Percentiles rank a stretch among this genome's conserved stretches.
phyloP scores from a whole-genome alignment of 2,113 vertebrate species.

The Gymnorhina tibicen region DNA sequence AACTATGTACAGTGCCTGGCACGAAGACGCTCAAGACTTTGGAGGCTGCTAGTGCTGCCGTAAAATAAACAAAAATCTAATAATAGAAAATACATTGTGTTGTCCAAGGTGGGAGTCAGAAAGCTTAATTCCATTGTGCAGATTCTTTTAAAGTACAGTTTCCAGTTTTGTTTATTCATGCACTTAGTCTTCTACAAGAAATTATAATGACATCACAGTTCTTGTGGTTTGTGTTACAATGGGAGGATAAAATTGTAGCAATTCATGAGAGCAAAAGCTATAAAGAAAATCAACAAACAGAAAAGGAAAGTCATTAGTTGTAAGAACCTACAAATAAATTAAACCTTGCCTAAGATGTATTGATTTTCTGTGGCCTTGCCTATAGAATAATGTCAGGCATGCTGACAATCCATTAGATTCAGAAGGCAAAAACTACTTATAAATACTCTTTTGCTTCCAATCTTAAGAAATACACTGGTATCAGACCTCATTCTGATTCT shows the following conservation, averaged over 20 bases:
- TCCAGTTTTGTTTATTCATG: background rate
- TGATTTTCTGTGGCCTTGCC: constrained; percentile 76
- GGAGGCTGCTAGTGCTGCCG: background rate
- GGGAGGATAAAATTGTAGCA: constrained; percentile 48
- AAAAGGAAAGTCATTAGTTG: constrained; percentile 76
- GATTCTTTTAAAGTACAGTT: background rate
- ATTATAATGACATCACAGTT: constrained; percentile 15
- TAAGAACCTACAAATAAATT: constrained; percentile 80
- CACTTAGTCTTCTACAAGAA: background rate
- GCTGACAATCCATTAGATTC: constrained; percentile 74
- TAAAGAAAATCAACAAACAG: constrained; percentile 69
- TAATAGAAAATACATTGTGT: background rate
- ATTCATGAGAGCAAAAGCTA: constrained; percentile 61
- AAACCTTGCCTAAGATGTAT: constrained; percentile 80
- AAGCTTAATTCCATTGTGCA: background rate
- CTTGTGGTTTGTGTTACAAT: constrained; percentile 33
- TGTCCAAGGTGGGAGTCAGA: background rate
- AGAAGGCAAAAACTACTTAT: constrained; percentile 72
- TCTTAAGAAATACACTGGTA: constrained; percentile 47
- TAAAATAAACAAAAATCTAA: background rate
- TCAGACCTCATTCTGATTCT: constrained; percentile 25
- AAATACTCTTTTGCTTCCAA: constrained; percentile 57
- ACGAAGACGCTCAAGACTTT: background rate
- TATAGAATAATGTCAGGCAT: constrained; percentile 77
- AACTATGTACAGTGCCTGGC: background rate